Evolutionary conservation across 2,888 invertebrate species (phyloP).

Genomic region (Thelaira solivaga): DNA sequence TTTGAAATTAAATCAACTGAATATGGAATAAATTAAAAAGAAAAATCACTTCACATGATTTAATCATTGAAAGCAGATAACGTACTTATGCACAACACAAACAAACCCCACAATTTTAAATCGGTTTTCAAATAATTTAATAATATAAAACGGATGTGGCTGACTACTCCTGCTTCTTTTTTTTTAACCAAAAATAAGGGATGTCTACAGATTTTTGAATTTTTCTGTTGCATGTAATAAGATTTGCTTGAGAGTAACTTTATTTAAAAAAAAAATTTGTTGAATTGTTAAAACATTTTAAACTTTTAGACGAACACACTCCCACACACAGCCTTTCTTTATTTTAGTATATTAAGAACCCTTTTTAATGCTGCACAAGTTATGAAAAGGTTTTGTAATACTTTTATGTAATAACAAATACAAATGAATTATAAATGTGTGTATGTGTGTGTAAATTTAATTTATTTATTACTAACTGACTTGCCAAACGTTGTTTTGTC

Average conservation of each 20-base stretch:
- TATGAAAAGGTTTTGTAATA: slow-evolving; percentile 55
- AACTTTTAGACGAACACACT: not conserved
- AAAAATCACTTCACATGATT: slow-evolving; percentile 58
- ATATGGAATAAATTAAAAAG: slow-evolving; percentile 59
- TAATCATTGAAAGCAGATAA: too few relatives aligned
- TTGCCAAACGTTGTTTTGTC: too few relatives aligned
- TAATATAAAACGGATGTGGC: slow-evolving; percentile 45
- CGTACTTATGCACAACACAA: slow-evolving; percentile 6
- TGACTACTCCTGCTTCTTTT: too few relatives aligned
- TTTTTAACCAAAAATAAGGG: too few relatives aligned
- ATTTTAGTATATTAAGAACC: too few relatives aligned
- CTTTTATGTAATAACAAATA: slow-evolving; percentile 46
- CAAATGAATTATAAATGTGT: slow-evolving; percentile 56
- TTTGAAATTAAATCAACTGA: slow-evolving; percentile 43
- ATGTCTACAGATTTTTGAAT: slow-evolving; percentile 54
- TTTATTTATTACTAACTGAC: too few relatives aligned
- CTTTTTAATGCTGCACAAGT: slow-evolving; percentile 32
- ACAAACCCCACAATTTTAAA: slow-evolving; percentile 52
- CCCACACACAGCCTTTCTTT: too few relatives aligned
- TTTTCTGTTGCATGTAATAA: too few relatives aligned
- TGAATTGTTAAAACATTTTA: slow-evolving; percentile 30
- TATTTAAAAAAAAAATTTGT: slow-evolving; percentile 53
- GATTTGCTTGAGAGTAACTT: too few relatives aligned
- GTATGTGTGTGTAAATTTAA: not conserved
- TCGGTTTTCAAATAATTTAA: slow-evolving; percentile 60